Evolutionary conservation across 1,140 invertebrate genomes (phyloP).

Genomic region (Samia ricini): DNA sequence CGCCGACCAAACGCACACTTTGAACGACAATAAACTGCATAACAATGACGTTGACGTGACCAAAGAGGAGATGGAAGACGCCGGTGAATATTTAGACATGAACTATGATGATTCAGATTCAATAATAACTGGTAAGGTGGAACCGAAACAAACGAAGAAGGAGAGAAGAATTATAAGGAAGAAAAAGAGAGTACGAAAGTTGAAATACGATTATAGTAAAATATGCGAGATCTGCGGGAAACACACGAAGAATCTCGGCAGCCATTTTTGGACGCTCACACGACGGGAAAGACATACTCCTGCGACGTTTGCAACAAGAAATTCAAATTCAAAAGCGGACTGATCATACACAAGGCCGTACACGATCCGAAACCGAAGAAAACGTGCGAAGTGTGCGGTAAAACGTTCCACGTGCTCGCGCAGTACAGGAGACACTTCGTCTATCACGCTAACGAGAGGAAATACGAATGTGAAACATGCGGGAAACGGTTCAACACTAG

Average conservation of each 20-base stretch:
- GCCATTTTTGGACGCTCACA: constrained; percentile 78
- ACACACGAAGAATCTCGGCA: constrained; percentile 65
- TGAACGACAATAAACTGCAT: not conserved
- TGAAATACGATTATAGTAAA: constrained; percentile 68
- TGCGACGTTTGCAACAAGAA: constrained; percentile 79
- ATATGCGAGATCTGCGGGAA: constrained; percentile 74
- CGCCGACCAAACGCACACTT: not conserved
- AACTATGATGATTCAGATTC: not conserved
- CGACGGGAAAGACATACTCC: constrained; percentile 74
- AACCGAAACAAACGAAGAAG: constrained; percentile 35
- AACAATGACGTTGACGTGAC: constrained; percentile 3
- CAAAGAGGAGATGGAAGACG: constrained; percentile 7
- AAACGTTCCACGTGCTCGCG: constrained; percentile 65
- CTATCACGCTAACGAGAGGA: constrained; percentile 72
- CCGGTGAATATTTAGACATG: not conserved
- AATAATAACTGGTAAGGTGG: constrained; percentile 9
- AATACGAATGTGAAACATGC: constrained; percentile 75
- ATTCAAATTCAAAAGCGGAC: constrained; percentile 73
- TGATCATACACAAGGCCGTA: constrained; percentile 68
- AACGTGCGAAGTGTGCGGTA: constrained; percentile 72
- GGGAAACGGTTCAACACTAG: constrained; percentile 75
- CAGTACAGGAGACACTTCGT: constrained; percentile 66
- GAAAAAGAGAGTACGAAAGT: constrained; percentile 40
- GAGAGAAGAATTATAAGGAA: constrained; percentile 34
- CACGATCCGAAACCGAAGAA: constrained; percentile 72